Evolutionary conservation across 2,797 vertebrate genomes (phyloP).

Genomic region (Bradypodion ventrale): DNA sequence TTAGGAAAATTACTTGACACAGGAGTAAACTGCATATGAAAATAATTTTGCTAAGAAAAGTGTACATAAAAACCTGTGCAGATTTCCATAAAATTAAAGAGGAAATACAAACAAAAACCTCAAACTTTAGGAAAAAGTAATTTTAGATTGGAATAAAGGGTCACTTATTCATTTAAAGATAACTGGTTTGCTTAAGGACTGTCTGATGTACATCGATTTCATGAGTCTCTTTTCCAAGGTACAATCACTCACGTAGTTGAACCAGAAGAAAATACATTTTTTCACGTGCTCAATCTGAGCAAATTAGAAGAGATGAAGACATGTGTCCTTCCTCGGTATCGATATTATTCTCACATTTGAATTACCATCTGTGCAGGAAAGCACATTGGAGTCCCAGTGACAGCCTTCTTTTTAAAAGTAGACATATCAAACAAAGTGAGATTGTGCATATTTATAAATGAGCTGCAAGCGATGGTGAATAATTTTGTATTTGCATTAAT

Average conservation of each 20-base stretch:
- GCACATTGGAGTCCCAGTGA: slow-evolving; percentile 42
- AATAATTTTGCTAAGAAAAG: not conserved
- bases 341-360: not conserved
- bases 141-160: not conserved
- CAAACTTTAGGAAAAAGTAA: not conserved
- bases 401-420: slow-evolving; percentile 25
- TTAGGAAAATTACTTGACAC: too few relatives aligned
- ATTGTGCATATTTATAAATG: not conserved
- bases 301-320: not conserved
- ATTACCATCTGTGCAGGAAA: slow-evolving; percentile 19
- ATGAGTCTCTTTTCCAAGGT: too few relatives aligned
- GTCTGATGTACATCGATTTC: too few relatives aligned
- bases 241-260: too few relatives aligned
- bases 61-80: not conserved
- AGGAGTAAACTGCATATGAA: not conserved
- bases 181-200: too few relatives aligned
- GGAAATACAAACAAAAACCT: not conserved
- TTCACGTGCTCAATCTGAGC: not conserved
- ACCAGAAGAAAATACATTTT: not conserved
- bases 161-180: not conserved
- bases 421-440: slow-evolving; percentile 15
- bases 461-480: not conserved
- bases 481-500: not conserved
- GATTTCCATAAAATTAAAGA: not conserved
- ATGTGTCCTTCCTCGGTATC: too few relatives aligned